Percentiles rank a stretch among this genome's conserved stretches.
phyloP scores from a whole-genome alignment of 2,888 invertebrate genomes.

The Hirudinaria manillensis region DNA sequence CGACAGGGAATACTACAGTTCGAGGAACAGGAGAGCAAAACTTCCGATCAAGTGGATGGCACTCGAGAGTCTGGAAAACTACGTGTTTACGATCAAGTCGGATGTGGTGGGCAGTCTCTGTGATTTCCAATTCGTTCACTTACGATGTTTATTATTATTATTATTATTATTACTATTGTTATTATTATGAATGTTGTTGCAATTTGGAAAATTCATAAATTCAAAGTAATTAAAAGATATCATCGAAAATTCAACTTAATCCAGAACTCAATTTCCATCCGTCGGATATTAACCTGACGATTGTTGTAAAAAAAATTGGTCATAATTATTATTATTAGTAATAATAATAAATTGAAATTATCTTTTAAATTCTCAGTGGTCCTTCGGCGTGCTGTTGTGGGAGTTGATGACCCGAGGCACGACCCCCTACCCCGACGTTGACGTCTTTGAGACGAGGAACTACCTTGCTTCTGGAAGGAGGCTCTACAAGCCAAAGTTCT shows the following conservation, averaged over 20 bases:
- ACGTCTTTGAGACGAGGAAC: constrained; percentile 55
- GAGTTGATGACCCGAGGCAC: constrained; percentile 57
- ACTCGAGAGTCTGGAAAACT: constrained; percentile 55
- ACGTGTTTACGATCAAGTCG: constrained; percentile 53
- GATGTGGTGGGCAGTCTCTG: constrained; percentile 53
- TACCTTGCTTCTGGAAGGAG: constrained; percentile 55
- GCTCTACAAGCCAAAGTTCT: constrained; percentile 56
- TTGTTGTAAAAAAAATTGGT: not conserved
- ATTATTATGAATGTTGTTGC: not conserved
- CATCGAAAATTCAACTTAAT: not conserved
- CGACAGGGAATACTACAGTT: constrained; percentile 57
- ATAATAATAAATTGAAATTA: too few relatives aligned
- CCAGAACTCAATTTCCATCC: not conserved
- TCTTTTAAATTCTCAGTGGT: constrained; percentile 53
- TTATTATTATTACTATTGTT: not conserved
- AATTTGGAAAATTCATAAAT: not conserved
- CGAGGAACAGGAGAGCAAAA: constrained; percentile 53
- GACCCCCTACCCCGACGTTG: constrained; percentile 56
- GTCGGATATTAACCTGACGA: too few relatives aligned
- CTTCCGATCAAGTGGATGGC: constrained; percentile 59
- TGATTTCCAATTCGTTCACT: not conserved
- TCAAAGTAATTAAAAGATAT: too few relatives aligned
- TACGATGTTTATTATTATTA: not conserved
- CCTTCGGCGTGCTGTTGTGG: constrained; percentile 57
- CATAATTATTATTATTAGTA: not conserved